These are phyloP conservation scores for Chloroceryle inda DNA, from an alignment of 2,797 vertebrate species.

Conservation along the genomic window DNA sequence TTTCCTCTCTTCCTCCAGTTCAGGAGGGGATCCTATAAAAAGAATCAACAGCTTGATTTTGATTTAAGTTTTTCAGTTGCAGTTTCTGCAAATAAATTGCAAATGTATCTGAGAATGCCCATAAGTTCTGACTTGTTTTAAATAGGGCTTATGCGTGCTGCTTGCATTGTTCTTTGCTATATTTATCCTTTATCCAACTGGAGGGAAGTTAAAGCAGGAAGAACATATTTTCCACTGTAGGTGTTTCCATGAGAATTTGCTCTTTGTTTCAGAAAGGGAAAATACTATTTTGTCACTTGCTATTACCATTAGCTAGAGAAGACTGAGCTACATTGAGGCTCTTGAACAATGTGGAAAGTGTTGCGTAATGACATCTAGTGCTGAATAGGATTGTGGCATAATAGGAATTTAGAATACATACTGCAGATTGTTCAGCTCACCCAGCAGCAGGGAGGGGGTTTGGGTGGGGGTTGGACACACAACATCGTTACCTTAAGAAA, in stretches of 20 bases:
- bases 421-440: not conserved
- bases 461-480: rapidly evolving
- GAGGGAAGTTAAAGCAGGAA: not conserved
- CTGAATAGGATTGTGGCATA: not conserved
- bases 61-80: not conserved
- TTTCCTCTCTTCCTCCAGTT: not conserved
- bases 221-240: not conserved
- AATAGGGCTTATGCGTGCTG: not conserved
- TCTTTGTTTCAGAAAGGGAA: not conserved
- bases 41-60: not conserved
- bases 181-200: not conserved
- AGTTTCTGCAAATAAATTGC: not conserved
- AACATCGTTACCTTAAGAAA: not conserved
- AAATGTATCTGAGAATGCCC: not conserved
- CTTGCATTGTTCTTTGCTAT: not conserved
- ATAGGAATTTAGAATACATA: not conserved
- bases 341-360: not conserved
- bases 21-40: not conserved
- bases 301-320: not conserved
- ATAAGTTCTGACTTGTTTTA: not conserved
- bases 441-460: not conserved
- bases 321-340: not conserved
- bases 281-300: not conserved
- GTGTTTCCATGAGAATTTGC: not conserved
- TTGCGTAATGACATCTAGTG: not conserved